Conservation (phyloP, 2,113 vertebrate species). For the Carettochelys insculpta region DNA sequence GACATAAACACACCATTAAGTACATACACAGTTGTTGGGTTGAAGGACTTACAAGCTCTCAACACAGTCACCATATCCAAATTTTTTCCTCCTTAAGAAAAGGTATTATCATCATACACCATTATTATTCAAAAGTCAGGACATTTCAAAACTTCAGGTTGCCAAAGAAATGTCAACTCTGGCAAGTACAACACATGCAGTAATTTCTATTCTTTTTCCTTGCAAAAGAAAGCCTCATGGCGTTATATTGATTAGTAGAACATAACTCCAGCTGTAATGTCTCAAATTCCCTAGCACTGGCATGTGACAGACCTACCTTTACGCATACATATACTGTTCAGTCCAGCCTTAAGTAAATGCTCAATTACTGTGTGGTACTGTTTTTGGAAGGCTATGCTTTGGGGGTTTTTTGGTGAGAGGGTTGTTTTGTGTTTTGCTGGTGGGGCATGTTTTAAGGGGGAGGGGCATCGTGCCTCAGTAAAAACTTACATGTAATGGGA, state of each 20-base stretch:
- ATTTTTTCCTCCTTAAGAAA: too few relatives aligned
- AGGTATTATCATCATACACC: background rate
- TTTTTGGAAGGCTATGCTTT: too few relatives aligned
- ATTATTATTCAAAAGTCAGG: background rate
- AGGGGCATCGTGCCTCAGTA: too few relatives aligned
- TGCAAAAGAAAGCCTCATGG: background rate
- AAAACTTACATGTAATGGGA: background rate
- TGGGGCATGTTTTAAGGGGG: too few relatives aligned
- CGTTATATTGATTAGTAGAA: background rate
- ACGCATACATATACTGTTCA: background rate
- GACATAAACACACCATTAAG: background rate
- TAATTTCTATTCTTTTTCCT: background rate
- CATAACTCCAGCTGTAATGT: background rate
- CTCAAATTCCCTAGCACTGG: background rate
- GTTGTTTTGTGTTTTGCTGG: too few relatives aligned
- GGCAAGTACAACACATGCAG: background rate
- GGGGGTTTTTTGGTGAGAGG: too few relatives aligned
- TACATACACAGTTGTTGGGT: background rate
- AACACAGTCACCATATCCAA: background rate
- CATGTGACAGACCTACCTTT: background rate
- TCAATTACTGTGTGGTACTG: background rate
- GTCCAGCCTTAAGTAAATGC: background rate
- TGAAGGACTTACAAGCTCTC: background rate
- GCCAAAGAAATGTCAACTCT: background rate
- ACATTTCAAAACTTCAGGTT: background rate